These are phyloP conservation scores for Rhombomys opimus DNA, from an alignment of 2,113 vertebrate species.

Conservation along the genomic window DNA sequence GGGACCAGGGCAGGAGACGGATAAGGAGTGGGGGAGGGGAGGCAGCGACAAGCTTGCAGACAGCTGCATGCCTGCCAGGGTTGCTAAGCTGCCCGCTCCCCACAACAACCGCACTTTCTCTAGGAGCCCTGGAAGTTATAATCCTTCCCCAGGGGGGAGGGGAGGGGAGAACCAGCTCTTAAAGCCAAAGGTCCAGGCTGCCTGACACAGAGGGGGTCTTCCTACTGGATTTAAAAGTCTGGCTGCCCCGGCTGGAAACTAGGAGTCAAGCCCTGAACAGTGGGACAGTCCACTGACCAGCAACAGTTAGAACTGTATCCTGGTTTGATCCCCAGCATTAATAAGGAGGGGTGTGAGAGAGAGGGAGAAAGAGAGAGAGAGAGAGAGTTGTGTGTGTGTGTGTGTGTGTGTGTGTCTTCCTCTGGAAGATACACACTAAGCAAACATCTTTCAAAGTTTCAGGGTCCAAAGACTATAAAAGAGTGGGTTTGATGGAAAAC, in stretches of 20 bases:
- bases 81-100: conserved; percentile 45
- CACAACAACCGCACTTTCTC: not conserved
- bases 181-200: not conserved
- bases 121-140: not conserved
- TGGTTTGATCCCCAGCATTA: not conserved
- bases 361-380: too few species aligned
- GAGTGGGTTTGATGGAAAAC: not conserved
- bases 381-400: not conserved
- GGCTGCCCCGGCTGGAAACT: not conserved
- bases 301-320: not conserved
- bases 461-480: conserved; percentile 13
- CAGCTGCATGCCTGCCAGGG: not conserved
- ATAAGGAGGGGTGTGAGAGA: not conserved
- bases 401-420: not conserved
- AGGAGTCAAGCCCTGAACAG: not conserved
- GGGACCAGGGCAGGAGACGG: too few species aligned
- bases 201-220: not conserved
- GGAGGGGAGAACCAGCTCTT: not conserved
- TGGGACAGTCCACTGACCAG: not conserved
- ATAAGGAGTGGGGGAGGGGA: not conserved
- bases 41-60: not conserved
- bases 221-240: not conserved
- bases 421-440: not conserved
- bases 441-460: not conserved
- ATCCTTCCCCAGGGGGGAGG: not conserved